Evolutionary conservation across 2,888 invertebrate species (phyloP).

Genomic region (Drosophila gaucha): DNA sequence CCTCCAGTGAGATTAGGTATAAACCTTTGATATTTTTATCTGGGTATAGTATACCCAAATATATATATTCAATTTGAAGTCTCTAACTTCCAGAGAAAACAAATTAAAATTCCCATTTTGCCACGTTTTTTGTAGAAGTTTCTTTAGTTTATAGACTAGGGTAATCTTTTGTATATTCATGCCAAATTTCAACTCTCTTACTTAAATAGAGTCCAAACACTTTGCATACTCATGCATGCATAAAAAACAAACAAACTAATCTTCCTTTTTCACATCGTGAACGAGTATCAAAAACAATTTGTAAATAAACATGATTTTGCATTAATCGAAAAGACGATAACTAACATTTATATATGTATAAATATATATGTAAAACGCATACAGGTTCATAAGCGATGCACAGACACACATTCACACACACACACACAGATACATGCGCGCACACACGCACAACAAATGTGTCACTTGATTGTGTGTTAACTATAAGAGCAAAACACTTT

Average conservation of each 20-base stretch:
- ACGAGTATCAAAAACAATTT: constrained; percentile 5
- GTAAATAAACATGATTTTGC: constrained; percentile 45
- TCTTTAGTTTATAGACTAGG: no score
- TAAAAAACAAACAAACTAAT: neutral
- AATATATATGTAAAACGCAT: constrained; percentile 22
- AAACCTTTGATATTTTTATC: no score
- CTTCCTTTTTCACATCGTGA: neutral
- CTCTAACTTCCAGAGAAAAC: no score
- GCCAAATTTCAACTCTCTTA: no score
- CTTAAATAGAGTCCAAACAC: no score
- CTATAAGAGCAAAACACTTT: constrained; percentile 33
- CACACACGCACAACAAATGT: constrained; percentile 17
- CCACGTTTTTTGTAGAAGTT: no score
- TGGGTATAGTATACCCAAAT: no score
- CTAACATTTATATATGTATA: constrained; percentile 39
- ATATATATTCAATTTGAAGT: no score
- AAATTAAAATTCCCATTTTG: no score
- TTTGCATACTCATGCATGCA: no score
- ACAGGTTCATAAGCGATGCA: constrained; percentile 26
- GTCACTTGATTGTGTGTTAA: constrained; percentile 36
- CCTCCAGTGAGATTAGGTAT: no score
- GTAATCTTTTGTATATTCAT: no score
- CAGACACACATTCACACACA: constrained; percentile 15
- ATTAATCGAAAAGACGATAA: constrained; percentile 54
- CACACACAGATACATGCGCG: constrained; percentile 1